phyloP scores from a whole-genome alignment of 2,797 vertebrate species.

The Avahi laniger region DNA sequence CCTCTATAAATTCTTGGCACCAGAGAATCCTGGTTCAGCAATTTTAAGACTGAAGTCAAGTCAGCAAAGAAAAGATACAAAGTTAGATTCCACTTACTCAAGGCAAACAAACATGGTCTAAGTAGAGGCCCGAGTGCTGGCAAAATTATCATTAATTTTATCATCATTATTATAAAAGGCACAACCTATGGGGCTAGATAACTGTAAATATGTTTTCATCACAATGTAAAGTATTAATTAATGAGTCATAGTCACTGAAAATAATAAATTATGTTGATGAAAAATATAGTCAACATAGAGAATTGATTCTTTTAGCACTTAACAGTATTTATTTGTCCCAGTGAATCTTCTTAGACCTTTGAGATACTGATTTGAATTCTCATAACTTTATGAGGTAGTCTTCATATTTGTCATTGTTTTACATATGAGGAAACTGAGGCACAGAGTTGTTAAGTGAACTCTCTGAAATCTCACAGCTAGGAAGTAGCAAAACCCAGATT shows the following conservation, averaged over 20 bases:
- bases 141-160: conserved; percentile 3
- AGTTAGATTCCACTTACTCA: background rate
- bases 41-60: background rate
- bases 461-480: background rate
- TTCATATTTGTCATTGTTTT: background rate
- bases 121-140: background rate
- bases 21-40: background rate
- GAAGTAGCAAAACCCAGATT: background rate
- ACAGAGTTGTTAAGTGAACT: background rate
- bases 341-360: background rate
- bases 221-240: background rate
- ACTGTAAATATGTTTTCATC: background rate
- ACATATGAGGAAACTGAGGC: background rate
- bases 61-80: background rate
- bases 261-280: background rate
- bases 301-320: background rate
- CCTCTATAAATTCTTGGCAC: background rate
- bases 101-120: background rate
- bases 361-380: background rate
- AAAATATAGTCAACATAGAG: background rate
- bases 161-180: background rate
- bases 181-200: background rate
- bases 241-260: background rate
- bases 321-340: background rate
- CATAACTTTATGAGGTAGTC: background rate